Conservation (phyloP, 2,888 invertebrate species). For the Ommatoiulus sabulosus region DNA sequence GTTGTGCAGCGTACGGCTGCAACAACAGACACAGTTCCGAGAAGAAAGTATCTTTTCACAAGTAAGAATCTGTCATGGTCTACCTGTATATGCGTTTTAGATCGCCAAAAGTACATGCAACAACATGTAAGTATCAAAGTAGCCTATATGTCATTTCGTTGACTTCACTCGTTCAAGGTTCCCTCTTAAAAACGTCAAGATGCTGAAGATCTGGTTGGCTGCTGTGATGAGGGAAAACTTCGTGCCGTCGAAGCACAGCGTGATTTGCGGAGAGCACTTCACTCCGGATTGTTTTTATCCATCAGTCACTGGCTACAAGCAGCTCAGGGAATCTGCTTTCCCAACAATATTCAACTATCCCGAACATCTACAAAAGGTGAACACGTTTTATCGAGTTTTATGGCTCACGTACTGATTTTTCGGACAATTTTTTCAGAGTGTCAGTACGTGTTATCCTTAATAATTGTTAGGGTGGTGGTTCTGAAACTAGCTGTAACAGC, state of each 20-base stretch:
- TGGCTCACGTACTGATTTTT: too few relatives aligned
- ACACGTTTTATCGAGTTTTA: neutral
- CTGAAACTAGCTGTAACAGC: too few relatives aligned
- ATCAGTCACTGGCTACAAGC: constrained; percentile 33
- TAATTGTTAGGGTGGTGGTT: too few relatives aligned
- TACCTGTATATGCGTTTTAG: too few relatives aligned
- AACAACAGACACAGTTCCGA: neutral
- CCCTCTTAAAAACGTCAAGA: neutral
- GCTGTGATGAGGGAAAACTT: neutral
- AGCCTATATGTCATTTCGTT: too few relatives aligned
- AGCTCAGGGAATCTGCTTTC: neutral
- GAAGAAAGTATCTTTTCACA: constrained; percentile 28
- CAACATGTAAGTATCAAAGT: too few relatives aligned
- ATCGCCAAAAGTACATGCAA: too few relatives aligned
- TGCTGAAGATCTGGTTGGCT: constrained; percentile 20
- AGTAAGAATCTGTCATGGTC: neutral
- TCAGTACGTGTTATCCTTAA: too few relatives aligned
- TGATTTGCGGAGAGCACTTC: constrained; percentile 1
- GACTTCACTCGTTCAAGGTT: neutral
- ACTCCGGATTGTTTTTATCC: constrained; percentile 6
- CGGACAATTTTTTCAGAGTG: too few relatives aligned
- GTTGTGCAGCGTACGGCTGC: constrained; percentile 11
- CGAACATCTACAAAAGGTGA: neutral
- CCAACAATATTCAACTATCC: constrained; percentile 9
- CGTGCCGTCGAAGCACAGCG: neutral